phyloP scores from a whole-genome alignment of 1,140 invertebrate genomes.

The Aphaenogaster rudis region DNA sequence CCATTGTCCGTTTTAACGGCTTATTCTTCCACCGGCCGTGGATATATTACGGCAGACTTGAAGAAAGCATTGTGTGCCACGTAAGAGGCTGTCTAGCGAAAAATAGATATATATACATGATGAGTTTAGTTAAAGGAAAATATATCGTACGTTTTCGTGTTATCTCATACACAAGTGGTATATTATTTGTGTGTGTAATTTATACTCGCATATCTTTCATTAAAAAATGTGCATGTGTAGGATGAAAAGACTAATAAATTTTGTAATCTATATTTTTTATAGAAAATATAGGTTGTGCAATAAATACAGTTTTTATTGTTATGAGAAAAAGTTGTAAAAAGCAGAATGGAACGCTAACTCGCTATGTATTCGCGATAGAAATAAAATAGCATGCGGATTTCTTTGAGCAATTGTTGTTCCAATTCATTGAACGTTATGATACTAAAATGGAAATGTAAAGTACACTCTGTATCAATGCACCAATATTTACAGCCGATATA shows the following conservation, averaged over 20 bases:
- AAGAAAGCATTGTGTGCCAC: slow-evolving; percentile 30
- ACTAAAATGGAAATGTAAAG: slow-evolving; percentile 26
- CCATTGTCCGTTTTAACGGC: slow-evolving; percentile 70
- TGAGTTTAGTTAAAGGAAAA: slow-evolving; percentile 24
- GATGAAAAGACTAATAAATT: background rate
- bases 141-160: background rate
- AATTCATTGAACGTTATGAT: background rate
- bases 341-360: background rate
- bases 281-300: background rate
- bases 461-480: background rate
- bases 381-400: background rate
- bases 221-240: background rate
- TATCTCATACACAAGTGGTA: background rate
- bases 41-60: slow-evolving; percentile 44
- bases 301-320: background rate
- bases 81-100: background rate
- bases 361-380: background rate
- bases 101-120: background rate
- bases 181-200: background rate
- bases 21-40: slow-evolving; percentile 51
- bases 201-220: background rate
- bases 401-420: slow-evolving; percentile 28
- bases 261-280: background rate
- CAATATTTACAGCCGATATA: background rate
- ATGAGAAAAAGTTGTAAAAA: background rate